phyloP scores from a whole-genome alignment of 2,888 invertebrate species.

The Apamea epomidion region DNA sequence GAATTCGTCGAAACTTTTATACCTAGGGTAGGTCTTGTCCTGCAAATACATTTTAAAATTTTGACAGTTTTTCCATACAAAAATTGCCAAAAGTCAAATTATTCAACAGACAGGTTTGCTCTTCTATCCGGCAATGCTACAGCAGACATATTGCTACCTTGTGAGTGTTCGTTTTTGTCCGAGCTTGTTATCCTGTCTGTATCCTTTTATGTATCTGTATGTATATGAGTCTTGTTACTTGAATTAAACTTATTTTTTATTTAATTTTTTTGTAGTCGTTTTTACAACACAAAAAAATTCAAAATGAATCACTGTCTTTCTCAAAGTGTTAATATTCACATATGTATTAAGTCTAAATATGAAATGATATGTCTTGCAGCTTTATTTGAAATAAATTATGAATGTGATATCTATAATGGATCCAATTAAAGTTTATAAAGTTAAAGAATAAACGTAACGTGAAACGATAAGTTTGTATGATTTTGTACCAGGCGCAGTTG shows the following conservation, averaged over 20 bases:
- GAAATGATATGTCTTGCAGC: neutral
- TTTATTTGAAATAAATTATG: neutral
- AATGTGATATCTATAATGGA: neutral
- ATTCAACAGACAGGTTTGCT: no score
- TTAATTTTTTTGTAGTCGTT: no score
- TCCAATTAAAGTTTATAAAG: neutral
- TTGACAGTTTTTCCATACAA: neutral
- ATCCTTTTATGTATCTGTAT: no score
- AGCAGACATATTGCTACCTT: no score
- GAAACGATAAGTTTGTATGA: neutral
- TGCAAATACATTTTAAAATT: neutral
- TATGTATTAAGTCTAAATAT: neutral
- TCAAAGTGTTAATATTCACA: neutral
- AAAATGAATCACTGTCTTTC: neutral
- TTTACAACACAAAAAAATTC: neutral
- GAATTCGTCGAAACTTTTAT: neutral
- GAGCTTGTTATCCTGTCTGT: no score
- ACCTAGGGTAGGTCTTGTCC: neutral
- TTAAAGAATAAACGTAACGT: neutral
- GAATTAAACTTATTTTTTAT: no score
- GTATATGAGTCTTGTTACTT: no score
- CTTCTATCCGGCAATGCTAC: no score
- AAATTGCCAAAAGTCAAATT: neutral
- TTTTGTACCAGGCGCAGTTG: neutral
- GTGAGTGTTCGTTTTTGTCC: no score